phyloP scores from a whole-genome alignment of 2,797 vertebrate species.

The Anguilla pacifica region DNA sequence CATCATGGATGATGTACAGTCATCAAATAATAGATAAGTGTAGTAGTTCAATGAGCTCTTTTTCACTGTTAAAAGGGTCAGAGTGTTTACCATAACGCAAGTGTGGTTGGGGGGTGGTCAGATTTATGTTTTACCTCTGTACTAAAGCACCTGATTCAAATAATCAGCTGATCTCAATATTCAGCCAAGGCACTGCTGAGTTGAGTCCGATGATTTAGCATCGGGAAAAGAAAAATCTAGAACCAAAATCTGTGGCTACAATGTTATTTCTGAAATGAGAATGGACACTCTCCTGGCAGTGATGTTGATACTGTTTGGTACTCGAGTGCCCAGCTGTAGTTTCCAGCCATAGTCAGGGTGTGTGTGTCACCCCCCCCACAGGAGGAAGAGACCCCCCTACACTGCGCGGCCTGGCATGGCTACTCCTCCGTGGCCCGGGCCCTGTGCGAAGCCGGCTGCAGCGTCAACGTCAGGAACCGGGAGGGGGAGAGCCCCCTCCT shows the following conservation, averaged over 20 bases:
- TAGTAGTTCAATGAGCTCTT: neutral
- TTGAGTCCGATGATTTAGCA: neutral
- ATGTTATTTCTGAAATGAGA: neutral
- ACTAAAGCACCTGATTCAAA: neutral
- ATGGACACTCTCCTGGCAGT: neutral
- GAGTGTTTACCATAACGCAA: neutral
- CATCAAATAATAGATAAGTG: neutral
- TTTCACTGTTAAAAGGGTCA: neutral
- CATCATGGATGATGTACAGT: neutral
- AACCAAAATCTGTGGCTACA: neutral
- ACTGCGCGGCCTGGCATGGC: constrained; percentile 96
- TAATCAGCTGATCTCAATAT: neutral
- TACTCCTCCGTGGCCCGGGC: constrained; percentile 86
- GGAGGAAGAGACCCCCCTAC: constrained; percentile 94
- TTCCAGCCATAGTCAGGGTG: neutral
- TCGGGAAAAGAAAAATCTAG: neutral
- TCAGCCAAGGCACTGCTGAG: neutral
- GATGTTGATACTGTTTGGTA: neutral
- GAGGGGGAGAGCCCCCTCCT: constrained; percentile 91
- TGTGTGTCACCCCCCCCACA: constrained; percentile 49
- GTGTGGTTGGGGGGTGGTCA: neutral
- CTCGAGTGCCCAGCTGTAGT: neutral
- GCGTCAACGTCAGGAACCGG: constrained; percentile 85
- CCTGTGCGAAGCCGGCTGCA: constrained; percentile 85
- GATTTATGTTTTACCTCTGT: neutral